Conservation (phyloP, 2,113 vertebrate genomes). For the Sphyrna mokarran region DNA sequence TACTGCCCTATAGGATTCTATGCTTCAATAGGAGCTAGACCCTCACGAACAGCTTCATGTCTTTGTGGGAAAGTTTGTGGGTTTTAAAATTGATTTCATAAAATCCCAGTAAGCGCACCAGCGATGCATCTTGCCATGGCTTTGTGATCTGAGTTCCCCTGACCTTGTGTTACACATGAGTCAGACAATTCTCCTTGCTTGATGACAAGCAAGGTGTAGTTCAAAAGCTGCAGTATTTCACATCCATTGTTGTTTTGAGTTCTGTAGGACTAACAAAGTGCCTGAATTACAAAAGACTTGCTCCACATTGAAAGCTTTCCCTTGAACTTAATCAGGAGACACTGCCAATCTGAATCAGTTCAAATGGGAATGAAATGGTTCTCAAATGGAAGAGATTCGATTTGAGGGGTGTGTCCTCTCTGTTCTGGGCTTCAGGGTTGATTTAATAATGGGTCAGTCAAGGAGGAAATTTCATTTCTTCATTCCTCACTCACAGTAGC, state of each 20-base stretch:
- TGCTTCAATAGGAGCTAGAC: no score
- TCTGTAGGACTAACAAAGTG: background rate
- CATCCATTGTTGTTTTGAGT: background rate
- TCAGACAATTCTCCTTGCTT: background rate
- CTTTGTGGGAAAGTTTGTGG: background rate
- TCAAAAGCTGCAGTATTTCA: background rate
- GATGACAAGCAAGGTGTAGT: background rate
- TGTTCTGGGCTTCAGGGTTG: background rate
- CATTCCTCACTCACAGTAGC: background rate
- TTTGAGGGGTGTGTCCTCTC: background rate
- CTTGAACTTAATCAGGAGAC: background rate
- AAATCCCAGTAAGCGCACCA: background rate
- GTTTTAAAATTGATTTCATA: background rate
- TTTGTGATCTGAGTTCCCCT: background rate
- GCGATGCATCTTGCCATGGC: background rate
- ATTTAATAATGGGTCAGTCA: constrained; percentile 13
- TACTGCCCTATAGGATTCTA: no score
- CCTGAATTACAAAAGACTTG: background rate
- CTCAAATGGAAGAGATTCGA: background rate
- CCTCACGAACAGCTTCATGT: background rate
- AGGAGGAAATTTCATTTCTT: background rate
- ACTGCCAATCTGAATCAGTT: constrained; percentile 3
- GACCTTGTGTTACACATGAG: background rate
- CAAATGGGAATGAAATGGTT: background rate
- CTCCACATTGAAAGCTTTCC: background rate